Percentiles rank a stretch among this genome's conserved stretches.
These are phyloP conservation scores for Corydoras sp. DNA, from an alignment of 2,113 vertebrate species.

Conservation along the genomic window DNA sequence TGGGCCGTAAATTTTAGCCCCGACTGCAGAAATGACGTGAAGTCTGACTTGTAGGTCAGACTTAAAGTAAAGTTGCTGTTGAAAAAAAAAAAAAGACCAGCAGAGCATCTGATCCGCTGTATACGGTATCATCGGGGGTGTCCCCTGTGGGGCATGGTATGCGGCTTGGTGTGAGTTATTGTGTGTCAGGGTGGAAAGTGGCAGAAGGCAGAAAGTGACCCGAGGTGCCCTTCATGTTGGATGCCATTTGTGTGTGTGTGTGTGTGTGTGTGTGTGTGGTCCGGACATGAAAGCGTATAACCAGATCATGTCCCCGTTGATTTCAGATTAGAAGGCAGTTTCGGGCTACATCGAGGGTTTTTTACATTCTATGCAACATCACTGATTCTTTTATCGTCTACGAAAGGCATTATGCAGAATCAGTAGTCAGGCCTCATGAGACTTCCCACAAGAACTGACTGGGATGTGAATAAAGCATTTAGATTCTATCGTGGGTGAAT, in stretches of 20 bases:
- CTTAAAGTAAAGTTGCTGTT: slow-evolving; percentile 10
- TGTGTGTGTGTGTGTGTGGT: slow-evolving; percentile 44
- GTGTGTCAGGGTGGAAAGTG: slow-evolving; percentile 30
- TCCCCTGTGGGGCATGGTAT: slow-evolving; percentile 11
- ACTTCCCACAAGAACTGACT: too few species aligned
- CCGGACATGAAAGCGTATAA: not conserved
- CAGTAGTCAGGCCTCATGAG: too few species aligned
- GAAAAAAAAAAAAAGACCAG: not conserved
- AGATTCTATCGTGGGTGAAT: too few species aligned
- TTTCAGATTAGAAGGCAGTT: slow-evolving; percentile 3
- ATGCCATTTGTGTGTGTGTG: slow-evolving; percentile 29
- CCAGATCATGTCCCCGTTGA: slow-evolving; percentile 1
- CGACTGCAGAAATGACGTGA: not conserved
- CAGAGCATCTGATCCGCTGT: not conserved
- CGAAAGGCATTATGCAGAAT: too few species aligned
- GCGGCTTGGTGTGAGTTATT: slow-evolving; percentile 8
- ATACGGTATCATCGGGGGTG: slow-evolving; percentile 3
- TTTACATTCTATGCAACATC: too few species aligned
- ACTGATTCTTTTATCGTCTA: too few species aligned
- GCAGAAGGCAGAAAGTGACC: slow-evolving; percentile 35
- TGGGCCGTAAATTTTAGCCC: not conserved
- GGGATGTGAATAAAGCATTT: too few species aligned
- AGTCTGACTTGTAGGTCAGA: not conserved
- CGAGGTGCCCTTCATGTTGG: slow-evolving; percentile 6
- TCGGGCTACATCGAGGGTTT: too few species aligned